Evolutionary conservation across 1,140 invertebrate genomes (phyloP).

Genomic region (Druon quercuslanigerum): DNA sequence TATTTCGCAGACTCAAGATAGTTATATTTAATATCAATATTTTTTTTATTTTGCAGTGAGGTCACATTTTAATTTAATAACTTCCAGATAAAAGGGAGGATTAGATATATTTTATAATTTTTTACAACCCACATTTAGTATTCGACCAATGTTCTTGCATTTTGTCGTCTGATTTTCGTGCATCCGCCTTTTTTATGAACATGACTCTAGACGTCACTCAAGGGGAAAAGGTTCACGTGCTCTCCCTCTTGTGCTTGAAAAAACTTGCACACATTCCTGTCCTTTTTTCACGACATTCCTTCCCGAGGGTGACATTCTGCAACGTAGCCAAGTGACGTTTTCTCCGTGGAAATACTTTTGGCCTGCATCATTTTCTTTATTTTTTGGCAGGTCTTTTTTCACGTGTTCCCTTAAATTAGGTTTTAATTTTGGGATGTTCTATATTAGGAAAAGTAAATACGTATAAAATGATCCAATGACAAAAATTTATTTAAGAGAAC

Average conservation of each 20-base stretch:
- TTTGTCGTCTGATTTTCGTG: background rate
- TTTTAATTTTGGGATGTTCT: too few species aligned
- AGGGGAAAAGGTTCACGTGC: conserved; percentile 5
- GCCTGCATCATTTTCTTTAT: background rate
- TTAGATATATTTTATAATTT: too few species aligned
- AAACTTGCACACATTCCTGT: conserved; percentile 2
- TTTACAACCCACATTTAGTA: too few species aligned
- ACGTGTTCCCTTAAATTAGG: background rate
- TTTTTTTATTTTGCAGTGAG: too few species aligned
- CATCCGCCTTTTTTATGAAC: background rate
- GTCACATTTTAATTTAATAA: too few species aligned
- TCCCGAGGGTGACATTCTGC: conserved; percentile 23
- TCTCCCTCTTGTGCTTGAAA: conserved; percentile 2
- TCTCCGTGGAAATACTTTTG: conserved; percentile 14
- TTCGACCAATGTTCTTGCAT: background rate
- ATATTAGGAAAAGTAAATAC: too few species aligned
- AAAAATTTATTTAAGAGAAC: too few species aligned
- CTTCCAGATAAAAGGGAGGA: too few species aligned
- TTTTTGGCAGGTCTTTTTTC: background rate
- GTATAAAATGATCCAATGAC: too few species aligned
- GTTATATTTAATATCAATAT: too few species aligned
- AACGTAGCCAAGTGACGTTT: conserved; percentile 2
- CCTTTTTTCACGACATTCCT: background rate
- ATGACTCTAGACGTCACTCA: background rate
- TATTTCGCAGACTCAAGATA: too few species aligned